phyloP scores from a whole-genome alignment of 2,888 invertebrate species.

The Rotaria magnacalcarata region DNA sequence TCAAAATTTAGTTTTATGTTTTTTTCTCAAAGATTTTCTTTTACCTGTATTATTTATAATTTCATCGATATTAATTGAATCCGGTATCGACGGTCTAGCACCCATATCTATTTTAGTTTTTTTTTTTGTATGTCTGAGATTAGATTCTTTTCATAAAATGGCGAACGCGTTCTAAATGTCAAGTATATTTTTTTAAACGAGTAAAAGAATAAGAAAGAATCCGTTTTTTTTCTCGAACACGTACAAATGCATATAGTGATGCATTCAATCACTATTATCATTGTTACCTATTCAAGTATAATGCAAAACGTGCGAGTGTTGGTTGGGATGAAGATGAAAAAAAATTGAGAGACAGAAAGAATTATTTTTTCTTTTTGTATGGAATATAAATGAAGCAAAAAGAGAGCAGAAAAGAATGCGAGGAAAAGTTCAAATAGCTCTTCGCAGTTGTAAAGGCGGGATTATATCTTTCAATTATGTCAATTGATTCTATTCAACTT shows the following conservation, averaged over 20 bases:
- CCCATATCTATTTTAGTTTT: neutral
- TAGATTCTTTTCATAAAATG: neutral
- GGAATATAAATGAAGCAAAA: neutral
- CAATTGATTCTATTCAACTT: neutral
- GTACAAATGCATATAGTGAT: neutral
- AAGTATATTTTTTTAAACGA: neutral
- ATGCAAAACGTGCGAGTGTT: neutral
- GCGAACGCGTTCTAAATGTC: neutral
- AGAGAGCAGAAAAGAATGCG: neutral
- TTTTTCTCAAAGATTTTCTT: neutral
- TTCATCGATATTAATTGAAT: neutral
- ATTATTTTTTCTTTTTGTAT: neutral
- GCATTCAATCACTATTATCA: neutral
- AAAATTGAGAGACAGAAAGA: neutral
- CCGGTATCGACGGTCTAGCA: neutral
- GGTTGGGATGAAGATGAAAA: neutral
- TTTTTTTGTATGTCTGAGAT: neutral
- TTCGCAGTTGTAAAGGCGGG: neutral
- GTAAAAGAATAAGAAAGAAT: neutral
- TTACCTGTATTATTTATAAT: slow-evolving; percentile 24
- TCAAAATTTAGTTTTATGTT: neutral
- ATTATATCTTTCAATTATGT: no score
- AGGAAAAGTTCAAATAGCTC: neutral
- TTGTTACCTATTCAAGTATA: neutral
- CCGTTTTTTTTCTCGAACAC: neutral